Evolutionary conservation across 2,797 vertebrate genomes (phyloP).

Genomic region (Onychomys arenicola): DNA sequence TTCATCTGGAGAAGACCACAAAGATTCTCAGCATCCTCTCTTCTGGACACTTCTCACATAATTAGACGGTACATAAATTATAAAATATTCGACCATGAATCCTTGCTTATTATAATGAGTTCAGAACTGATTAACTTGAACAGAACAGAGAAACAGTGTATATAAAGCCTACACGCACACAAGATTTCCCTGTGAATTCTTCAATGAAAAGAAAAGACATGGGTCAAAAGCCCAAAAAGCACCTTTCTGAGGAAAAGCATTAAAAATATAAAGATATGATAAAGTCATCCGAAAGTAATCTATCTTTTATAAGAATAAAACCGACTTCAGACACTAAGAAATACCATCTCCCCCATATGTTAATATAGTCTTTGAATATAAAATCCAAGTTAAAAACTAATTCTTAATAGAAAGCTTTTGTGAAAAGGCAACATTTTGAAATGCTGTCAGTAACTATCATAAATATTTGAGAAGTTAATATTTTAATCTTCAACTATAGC

Average conservation of each 20-base stretch:
- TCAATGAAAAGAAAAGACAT: slow-evolving; percentile 49
- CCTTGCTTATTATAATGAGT: slow-evolving; percentile 35
- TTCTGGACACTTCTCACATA: background rate
- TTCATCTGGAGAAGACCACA: background rate
- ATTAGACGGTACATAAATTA: slow-evolving; percentile 4
- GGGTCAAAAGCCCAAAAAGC: slow-evolving; percentile 29
- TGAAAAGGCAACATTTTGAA: slow-evolving; percentile 91
- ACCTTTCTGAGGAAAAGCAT: background rate
- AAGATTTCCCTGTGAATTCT: slow-evolving; percentile 24
- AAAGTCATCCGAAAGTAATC: slow-evolving; percentile 84
- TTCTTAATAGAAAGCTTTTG: slow-evolving; percentile 89
- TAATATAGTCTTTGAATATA: slow-evolving; percentile 89
- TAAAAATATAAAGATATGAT: slow-evolving; percentile 68
- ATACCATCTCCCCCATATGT: slow-evolving; percentile 83
- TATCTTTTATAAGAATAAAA: slow-evolving; percentile 82
- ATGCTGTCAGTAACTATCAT: slow-evolving; percentile 91
- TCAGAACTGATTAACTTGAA: slow-evolving; percentile 50
- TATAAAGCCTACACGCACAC: background rate
- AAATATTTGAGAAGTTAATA: slow-evolving; percentile 92
- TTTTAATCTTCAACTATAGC: slow-evolving; percentile 90
- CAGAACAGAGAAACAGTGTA: slow-evolving; percentile 25
- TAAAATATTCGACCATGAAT: slow-evolving; percentile 18
- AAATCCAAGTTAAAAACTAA: slow-evolving; percentile 90
- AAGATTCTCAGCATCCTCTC: background rate
- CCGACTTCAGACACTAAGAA: slow-evolving; percentile 84